Base-by-base conservation (phyloP, 2,113 vertebrate species). In the Anguilla japonica region DNA sequence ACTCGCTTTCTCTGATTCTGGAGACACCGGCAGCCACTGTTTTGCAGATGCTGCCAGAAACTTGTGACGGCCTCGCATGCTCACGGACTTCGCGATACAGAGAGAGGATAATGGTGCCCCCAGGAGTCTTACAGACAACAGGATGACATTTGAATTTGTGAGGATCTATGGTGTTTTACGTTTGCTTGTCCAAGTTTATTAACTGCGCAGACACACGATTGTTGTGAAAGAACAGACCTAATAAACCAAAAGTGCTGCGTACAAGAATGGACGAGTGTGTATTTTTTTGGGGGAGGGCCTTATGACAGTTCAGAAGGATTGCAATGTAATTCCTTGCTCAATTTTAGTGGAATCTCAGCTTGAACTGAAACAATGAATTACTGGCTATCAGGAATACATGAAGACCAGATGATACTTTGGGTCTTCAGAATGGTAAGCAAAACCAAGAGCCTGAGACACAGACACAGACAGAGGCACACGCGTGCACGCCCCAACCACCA, bases 311-410 rank as follows among this genome's bases (percentile, higher is more conserved):
- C 50, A 53, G 50, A 53, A 53, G 50, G 13, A 14, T 14, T 26
- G 18, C 20, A 26, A 67, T 67, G 60, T 67, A 67, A 67, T 67
- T 20, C 60, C 22, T 53, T 53, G 50, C 50, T 53, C 50, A 14
- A 53, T 53, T 14, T 53, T 53, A 53, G 50, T 14, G 13, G 50
- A 67, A 67, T 67, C 60, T 67, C 18, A 67, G 18, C 22, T 67
- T 26, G 8, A 20, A 26, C 87, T 83, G 87, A 85, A 81, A 80
- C 79, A 82, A 16, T 60, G 56, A 57, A 86, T 79, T 81, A 43
- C 34, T 87, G 81, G 75, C 81, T 83, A 86, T 41, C 67, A 87
- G 86, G 79, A 83, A 53, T 46, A 60, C 40, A 81, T 20, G 40
- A 41, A 34, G 85, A 84, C 87, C 86, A 89, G 81, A 85, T 2